These are phyloP conservation scores for Phataginus tetradactyla DNA, from an alignment of 2,797 vertebrate species.

Conservation along the genomic window DNA sequence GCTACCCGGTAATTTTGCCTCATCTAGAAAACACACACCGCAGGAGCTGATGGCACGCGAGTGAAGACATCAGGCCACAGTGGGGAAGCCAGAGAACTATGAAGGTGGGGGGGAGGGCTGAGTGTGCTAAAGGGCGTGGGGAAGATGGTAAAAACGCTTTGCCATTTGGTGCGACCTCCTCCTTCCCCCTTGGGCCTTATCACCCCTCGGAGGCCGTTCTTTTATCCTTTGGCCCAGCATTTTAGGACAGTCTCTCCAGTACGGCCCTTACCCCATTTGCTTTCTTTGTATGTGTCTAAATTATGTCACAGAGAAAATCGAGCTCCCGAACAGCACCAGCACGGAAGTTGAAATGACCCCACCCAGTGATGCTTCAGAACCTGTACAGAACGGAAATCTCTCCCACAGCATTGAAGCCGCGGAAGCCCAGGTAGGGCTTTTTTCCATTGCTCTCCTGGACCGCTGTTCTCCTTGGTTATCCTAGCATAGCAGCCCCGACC, in stretches of 20 bases:
- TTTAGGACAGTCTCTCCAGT: not conserved
- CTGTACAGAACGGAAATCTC: conserved; percentile 92
- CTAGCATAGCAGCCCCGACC: fast-evolving
- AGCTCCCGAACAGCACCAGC: conserved; percentile 94
- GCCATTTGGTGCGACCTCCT: not conserved
- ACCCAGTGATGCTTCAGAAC: conserved; percentile 88
- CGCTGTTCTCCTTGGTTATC: fast-evolving
- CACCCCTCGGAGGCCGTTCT: not conserved
- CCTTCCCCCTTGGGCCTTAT: not conserved
- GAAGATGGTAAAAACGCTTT: not conserved
- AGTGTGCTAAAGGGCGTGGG: fast-evolving
- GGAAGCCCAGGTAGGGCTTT: conserved; percentile 80
- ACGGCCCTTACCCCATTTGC: not conserved
- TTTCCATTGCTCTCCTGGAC: not conserved
- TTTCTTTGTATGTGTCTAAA: conserved; percentile 69
- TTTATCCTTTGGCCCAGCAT: not conserved
- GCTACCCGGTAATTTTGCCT: not conserved
- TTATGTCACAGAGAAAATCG: conserved; percentile 90
- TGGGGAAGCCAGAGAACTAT: not conserved
- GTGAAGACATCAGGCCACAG: not conserved
- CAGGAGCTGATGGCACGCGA: not conserved
- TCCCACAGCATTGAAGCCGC: conserved; percentile 92
- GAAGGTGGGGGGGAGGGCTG: not conserved
- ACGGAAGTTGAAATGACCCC: conserved; percentile 97
- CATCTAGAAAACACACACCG: not conserved